Evolutionary conservation across 2,797 vertebrate genomes (phyloP), one percentile per base, ranked within the genome.

Genomic region (Somateria mollissima): DNA sequence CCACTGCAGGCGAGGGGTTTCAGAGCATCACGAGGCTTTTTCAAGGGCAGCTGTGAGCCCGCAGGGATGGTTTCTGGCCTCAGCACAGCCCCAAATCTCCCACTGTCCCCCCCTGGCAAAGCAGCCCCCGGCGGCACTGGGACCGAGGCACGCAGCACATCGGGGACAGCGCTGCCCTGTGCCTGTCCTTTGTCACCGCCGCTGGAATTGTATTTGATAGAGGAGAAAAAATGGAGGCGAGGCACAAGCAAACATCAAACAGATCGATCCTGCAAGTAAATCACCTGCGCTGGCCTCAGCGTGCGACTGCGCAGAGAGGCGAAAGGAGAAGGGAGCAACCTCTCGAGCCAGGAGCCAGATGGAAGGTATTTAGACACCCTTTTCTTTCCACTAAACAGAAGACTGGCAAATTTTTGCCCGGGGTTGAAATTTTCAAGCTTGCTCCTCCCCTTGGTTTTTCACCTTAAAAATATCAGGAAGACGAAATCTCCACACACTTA

Each of bases 211-310:
- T 69, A 95, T 96, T 95, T 86, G 95, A 95, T 79, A 76, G 90
- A 85, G 62, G 39, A 84, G 92, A 73, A 73, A 94, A 94, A 93
- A 89, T 49, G 41, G 84, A 95, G 92, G 92, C 71, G 56, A 92
- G 92, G 95, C 95, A 94, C 82, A 87, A 91, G 95, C 91, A 96
- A 97, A 92, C 94, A 96, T 95, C 95, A 97, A 97, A 97, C 87
- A 85, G 91, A 91, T 93, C 1, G 86, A 97, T 96, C 93, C 84
- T 77, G 82, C 94, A 96, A 96, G 95, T 95, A 96, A 94, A 96
- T 95, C 95, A 94, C 92, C 88, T 91, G 79, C 60, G 3, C 90
- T 69, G 93, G 91, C 81, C 86, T 90, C 84, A 53, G 84, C 10
- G 34, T 65, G 85, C 0, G 2, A 51, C 92, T 72, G 95, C 85